Percentiles rank a stretch among this genome's conserved stretches.
These are phyloP conservation scores for Phycodurus eques DNA, from an alignment of 2,113 vertebrate species.

Conservation along the genomic window DNA sequence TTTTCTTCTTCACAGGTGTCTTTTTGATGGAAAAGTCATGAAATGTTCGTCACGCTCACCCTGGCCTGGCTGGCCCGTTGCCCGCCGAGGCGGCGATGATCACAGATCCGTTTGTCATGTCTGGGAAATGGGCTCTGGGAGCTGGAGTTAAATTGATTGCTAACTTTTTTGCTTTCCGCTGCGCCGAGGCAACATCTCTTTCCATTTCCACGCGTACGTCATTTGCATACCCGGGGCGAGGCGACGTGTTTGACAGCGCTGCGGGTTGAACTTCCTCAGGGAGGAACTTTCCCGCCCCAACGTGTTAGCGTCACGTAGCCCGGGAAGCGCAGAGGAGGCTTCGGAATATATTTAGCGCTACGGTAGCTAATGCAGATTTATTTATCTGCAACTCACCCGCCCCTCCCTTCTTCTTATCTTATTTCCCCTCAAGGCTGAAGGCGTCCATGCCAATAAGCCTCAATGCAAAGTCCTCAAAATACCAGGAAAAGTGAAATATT, in stretches of 20 bases:
- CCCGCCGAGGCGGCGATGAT: not conserved
- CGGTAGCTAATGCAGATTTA: slow-evolving; percentile 61
- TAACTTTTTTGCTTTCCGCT: slow-evolving; percentile 46
- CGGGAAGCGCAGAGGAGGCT: slow-evolving; percentile 25
- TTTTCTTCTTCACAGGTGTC: slow-evolving; percentile 51
- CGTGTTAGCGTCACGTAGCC: slow-evolving; percentile 59
- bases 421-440: slow-evolving; percentile 46
- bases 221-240: slow-evolving; percentile 48
- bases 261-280: slow-evolving; percentile 46
- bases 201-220: not conserved
- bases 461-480: slow-evolving; percentile 35
- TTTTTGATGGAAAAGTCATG: slow-evolving; percentile 65
- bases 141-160: slow-evolving; percentile 44
- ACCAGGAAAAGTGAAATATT: slow-evolving; percentile 37
- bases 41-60: not conserved
- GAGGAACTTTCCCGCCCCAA: slow-evolving; percentile 54
- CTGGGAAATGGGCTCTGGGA: not conserved
- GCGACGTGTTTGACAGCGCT: slow-evolving; percentile 7
- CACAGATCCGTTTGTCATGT: not conserved
- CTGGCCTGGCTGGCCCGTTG: not conserved
- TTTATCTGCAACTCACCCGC: slow-evolving; percentile 46
- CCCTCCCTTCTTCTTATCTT: slow-evolving; percentile 40
- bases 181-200: slow-evolving; percentile 34
- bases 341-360: slow-evolving; percentile 54
- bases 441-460: slow-evolving; percentile 58